Conservation (phyloP, 2,113 vertebrate genomes). For the Phasianus colchicus region DNA sequence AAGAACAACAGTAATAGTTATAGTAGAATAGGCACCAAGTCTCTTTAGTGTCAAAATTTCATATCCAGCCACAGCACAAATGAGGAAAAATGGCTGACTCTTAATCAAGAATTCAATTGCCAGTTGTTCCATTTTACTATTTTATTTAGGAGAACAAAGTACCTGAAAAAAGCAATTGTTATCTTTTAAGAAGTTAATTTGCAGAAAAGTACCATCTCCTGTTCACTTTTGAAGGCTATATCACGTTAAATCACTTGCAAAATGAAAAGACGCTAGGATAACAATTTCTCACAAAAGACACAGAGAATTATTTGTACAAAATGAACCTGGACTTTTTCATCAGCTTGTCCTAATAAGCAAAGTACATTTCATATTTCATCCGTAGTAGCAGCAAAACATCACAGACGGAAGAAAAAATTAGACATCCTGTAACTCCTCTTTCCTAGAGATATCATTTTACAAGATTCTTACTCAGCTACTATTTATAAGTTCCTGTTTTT, state of each 20-base stretch:
- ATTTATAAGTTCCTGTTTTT: background rate
- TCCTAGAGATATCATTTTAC: background rate
- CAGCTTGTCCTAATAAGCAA: background rate
- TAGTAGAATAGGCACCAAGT: background rate
- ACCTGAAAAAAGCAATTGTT: background rate
- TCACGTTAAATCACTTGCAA: slow-evolving; percentile 1
- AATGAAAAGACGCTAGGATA: background rate
- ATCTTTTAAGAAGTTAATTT: background rate
- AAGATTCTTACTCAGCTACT: background rate
- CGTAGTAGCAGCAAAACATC: background rate
- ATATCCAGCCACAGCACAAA: background rate
- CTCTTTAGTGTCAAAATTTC: background rate
- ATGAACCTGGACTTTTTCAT: background rate
- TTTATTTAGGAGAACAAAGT: background rate
- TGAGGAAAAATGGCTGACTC: background rate
- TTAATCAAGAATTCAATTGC: background rate
- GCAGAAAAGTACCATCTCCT: background rate
- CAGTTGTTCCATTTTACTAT: background rate
- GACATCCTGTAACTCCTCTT: background rate
- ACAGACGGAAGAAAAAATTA: background rate
- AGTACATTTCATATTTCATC: background rate
- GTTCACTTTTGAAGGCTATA: background rate
- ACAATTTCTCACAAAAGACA: background rate
- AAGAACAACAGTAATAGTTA: background rate
- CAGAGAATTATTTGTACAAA: background rate